Evolutionary conservation across 2,888 invertebrate species (phyloP).

Genomic region (Pristionchus exspectatus): DNA sequence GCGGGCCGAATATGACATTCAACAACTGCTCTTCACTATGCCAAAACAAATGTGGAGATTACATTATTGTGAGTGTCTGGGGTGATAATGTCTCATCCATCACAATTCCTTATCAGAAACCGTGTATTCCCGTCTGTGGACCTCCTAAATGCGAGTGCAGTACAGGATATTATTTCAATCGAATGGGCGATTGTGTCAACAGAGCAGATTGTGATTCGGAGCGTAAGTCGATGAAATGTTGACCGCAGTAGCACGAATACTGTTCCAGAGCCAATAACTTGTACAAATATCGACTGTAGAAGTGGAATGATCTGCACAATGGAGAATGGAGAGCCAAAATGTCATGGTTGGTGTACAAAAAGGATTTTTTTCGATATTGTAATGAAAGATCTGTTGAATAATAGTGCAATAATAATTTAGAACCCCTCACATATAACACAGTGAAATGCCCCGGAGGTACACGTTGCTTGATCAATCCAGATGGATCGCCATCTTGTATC

Average conservation of each 20-base stretch:
- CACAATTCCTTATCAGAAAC: neutral
- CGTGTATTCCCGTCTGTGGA: neutral
- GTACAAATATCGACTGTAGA: slow-evolving; percentile 9
- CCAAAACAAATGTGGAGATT: slow-evolving; percentile 34
- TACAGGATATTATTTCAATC: neutral
- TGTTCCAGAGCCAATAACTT: neutral
- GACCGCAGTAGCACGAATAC: neutral
- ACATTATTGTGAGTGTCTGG: too few relatives aligned
- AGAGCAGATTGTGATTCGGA: neutral
- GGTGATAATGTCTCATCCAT: neutral
- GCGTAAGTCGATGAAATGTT: neutral
- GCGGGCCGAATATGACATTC: slow-evolving; percentile 9
- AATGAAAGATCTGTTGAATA: neutral
- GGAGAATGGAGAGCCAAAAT: neutral
- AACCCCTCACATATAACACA: neutral
- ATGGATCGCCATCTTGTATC: neutral
- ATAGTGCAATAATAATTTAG: neutral
- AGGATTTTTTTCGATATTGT: neutral
- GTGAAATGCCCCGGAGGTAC: neutral
- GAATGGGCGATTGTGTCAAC: slow-evolving; percentile 30
- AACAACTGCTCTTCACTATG: neutral
- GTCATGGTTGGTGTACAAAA: neutral
- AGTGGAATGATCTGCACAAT: slow-evolving; percentile 22
- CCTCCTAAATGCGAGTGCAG: slow-evolving; percentile 1
- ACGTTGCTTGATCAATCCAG: neutral